A percentile compares a stretch with the other conserved stretches of the same genome.
phyloP scores from a whole-genome alignment of 2,888 invertebrate genomes.

The Ophioninae sp. region DNA sequence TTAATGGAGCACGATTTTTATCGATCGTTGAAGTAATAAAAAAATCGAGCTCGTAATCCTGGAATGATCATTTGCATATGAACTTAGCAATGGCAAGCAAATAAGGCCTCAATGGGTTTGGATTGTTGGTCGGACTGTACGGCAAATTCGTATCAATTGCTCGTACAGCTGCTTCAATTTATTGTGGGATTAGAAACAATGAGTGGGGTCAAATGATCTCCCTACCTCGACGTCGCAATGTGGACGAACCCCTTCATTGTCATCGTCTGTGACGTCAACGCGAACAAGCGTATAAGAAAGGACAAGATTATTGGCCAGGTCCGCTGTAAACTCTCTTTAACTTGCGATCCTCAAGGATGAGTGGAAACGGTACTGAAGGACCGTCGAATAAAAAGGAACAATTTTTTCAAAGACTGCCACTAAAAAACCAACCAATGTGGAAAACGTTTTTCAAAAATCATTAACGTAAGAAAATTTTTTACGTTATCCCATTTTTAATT shows the following conservation, averaged over 20 bases:
- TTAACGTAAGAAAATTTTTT: no score
- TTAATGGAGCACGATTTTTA: no score
- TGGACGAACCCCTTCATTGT: slow-evolving; percentile 72
- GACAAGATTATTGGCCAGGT: slow-evolving; percentile 60
- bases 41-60: no score
- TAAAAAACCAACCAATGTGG: no score
- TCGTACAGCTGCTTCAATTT: slow-evolving; percentile 80
- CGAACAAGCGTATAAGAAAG: slow-evolving; percentile 40
- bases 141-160: slow-evolving; percentile 80
- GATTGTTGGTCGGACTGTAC: slow-evolving; percentile 78
- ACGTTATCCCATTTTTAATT: no score
- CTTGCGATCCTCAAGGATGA: slow-evolving; percentile 4
- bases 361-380: not conserved
- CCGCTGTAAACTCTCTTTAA: slow-evolving; percentile 15
- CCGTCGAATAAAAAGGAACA: not conserved
- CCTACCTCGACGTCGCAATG: slow-evolving; percentile 76
- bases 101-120: slow-evolving; percentile 10
- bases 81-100: not conserved
- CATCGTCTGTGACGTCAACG: slow-evolving; percentile 70
- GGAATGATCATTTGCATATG: not conserved
- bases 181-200: slow-evolving; percentile 81
- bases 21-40: no score
- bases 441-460: no score
- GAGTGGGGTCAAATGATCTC: slow-evolving; percentile 79
- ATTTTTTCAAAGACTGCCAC: no score